These are phyloP conservation scores for Oxygymnocypris stewartii DNA, from an alignment of 2,113 vertebrate species.

Conservation along the genomic window DNA sequence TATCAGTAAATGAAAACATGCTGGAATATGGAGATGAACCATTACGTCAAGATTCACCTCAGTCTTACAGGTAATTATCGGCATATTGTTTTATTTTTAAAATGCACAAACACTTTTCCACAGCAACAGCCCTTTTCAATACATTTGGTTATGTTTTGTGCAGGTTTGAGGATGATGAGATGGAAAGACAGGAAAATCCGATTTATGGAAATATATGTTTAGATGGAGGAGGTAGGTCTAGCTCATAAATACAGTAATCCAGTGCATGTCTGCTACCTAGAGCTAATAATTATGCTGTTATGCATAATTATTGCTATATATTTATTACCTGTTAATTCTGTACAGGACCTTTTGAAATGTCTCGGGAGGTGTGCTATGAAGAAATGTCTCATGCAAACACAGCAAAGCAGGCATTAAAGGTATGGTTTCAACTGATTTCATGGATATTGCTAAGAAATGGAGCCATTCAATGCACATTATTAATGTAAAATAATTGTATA, in stretches of 20 bases:
- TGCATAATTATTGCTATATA: background rate
- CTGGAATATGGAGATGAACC: conserved; percentile 27
- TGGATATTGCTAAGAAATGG: background rate
- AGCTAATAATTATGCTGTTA: background rate
- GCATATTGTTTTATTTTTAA: background rate
- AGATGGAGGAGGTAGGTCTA: conserved; percentile 61
- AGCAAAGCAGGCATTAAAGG: conserved; percentile 56
- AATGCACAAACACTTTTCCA: background rate
- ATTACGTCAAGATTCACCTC: conserved; percentile 24
- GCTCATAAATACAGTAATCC: background rate
- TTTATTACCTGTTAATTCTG: conserved; percentile 25
- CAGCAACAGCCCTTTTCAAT: background rate
- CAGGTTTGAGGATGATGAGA: conserved; percentile 54
- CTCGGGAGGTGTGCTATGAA: conserved; percentile 62
- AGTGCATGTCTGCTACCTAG: background rate
- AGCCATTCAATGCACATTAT: background rate
- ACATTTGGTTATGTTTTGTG: background rate
- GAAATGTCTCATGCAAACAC: conserved; percentile 59
- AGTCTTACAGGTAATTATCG: conserved; percentile 56
- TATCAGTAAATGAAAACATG: conserved; percentile 5
- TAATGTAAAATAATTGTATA: background rate
- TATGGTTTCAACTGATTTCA: conserved; percentile 36
- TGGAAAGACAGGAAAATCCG: conserved; percentile 68
- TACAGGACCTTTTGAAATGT: conserved; percentile 38
- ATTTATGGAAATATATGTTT: conserved; percentile 76